Base-by-base conservation (phyloP, 2,888 invertebrate species). In the Tipula lateralis region DNA sequence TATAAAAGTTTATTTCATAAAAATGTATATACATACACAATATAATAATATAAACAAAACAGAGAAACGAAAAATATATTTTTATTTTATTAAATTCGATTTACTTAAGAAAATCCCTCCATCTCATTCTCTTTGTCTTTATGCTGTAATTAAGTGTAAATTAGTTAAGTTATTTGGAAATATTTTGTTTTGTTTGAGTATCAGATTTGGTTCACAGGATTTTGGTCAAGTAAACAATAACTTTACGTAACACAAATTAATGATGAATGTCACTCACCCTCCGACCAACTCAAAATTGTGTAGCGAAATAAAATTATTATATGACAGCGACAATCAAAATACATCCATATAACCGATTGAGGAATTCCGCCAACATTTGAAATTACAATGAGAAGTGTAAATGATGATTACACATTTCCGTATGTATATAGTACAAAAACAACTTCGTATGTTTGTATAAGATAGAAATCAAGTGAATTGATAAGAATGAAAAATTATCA, bases 1-100 rank as follows among this genome's bases (percentile, higher is more conserved):
- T 66, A 66, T 66, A 66, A 66, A 66, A 66, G 66, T 66, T 66
- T 66, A 66, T 66, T 66, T 66, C 19, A 66, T 66, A 66, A 66
- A 66, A 24, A 6, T 66, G 7, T 66, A 66, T 66, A 2, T 66
- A 50, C 24, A 9, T 50, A 50, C 6, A n/a, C 12, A n/a, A 36
- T 36, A 44, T 6, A 16, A 44, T 2, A 44, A 44, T 44, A 44
- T 16, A 6, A 44, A 44, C n/a, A 44, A 44, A 44, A 44, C 44
- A 44, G 16, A 44, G 4, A 44, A 44, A 6, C 16, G 44, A 44
- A 0, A 44, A 4, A 16, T 32, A 39, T 44, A 16, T 44, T 44
- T 44, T 44, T 44, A 5, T n/a, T 16, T 44, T 44, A 6, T n/a
- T 44, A 16, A 44, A 16, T 44, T 44, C 44, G 16, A 44, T 44